A percentile compares a stretch with the other conserved stretches of the same genome.
Conservation (phyloP, 2,113 vertebrate species). For the Tetrao urogallus region DNA sequence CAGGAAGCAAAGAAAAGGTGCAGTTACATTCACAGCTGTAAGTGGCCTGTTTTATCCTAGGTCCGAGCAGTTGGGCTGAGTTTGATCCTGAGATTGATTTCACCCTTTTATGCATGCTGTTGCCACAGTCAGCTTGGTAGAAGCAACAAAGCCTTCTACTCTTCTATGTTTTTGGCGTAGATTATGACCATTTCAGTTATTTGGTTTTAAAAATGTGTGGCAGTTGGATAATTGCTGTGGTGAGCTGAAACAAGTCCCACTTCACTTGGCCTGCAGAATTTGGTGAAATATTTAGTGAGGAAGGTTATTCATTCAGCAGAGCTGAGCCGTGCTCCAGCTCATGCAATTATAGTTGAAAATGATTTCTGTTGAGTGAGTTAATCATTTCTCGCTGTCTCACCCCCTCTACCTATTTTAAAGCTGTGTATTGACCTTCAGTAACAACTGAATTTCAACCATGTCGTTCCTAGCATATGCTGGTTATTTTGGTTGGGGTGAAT, state of each 20-base stretch:
- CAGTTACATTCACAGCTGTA: not conserved
- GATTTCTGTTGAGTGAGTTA: conserved; percentile 51
- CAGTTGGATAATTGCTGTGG: not conserved
- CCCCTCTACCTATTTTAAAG: conserved; percentile 43
- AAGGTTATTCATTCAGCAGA: conserved; percentile 58
- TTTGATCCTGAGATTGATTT: not conserved
- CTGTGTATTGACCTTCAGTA: conserved; percentile 52
- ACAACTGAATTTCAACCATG: conserved; percentile 43
- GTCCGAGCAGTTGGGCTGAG: not conserved
- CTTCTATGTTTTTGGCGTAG: not conserved
- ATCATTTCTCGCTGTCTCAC: conserved; percentile 65
- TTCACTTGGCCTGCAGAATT: not conserved
- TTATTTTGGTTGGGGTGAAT: conserved; percentile 69
- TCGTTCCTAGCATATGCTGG: conserved; percentile 47
- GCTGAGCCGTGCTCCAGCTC: conserved; percentile 11
- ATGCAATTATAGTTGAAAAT: conserved; percentile 68
- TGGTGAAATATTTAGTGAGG: conserved; percentile 37
- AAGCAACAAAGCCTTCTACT: not conserved
- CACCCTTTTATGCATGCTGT: not conserved
- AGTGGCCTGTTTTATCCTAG: not conserved
- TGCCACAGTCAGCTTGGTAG: not conserved
- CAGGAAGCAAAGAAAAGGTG: not conserved
- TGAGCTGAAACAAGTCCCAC: not conserved
- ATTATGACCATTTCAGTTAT: not conserved
- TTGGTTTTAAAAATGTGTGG: not conserved